Percentiles rank a stretch among this genome's conserved stretches.
Evolutionary conservation across 2,797 vertebrate species (phyloP).

Genomic region (Chloroceryle amazona): DNA sequence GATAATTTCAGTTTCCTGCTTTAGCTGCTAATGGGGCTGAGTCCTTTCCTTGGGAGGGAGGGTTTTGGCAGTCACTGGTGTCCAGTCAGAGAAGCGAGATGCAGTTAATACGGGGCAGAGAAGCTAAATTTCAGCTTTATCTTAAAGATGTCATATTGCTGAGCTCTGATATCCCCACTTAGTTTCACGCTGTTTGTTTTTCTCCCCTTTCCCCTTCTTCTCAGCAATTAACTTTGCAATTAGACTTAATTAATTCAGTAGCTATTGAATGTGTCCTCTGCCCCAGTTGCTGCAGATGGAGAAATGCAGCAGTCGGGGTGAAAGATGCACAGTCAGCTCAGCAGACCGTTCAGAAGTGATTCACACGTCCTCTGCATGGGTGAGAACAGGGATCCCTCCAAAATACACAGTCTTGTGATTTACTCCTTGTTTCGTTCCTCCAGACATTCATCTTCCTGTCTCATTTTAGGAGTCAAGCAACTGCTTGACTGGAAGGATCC

Average conservation of each 20-base stretch:
- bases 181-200: slow-evolving; percentile 65
- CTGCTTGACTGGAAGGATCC: not conserved
- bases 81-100: not conserved
- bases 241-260: slow-evolving; percentile 72
- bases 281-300: slow-evolving; percentile 35
- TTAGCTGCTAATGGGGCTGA: not conserved
- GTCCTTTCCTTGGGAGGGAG: not conserved
- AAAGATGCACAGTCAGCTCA: slow-evolving; percentile 54
- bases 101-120: not conserved
- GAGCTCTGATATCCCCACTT: slow-evolving; percentile 35
- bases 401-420: not conserved
- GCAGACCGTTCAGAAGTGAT: slow-evolving; percentile 18
- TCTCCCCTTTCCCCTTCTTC: not conserved
- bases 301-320: slow-evolving; percentile 30
- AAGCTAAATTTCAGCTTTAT: not conserved
- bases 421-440: not conserved
- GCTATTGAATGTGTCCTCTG: slow-evolving; percentile 62
- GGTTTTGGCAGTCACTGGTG: not conserved
- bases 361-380: not conserved
- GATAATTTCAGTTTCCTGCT: not conserved
- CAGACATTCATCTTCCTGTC: not conserved
- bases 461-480: not conserved
- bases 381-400: not conserved
- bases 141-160: not conserved
- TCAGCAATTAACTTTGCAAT: slow-evolving; percentile 75